A percentile compares a stretch with the other conserved stretches of the same genome.
Conservation (phyloP, 2,113 vertebrate genomes). For the Pedetes capensis region DNA sequence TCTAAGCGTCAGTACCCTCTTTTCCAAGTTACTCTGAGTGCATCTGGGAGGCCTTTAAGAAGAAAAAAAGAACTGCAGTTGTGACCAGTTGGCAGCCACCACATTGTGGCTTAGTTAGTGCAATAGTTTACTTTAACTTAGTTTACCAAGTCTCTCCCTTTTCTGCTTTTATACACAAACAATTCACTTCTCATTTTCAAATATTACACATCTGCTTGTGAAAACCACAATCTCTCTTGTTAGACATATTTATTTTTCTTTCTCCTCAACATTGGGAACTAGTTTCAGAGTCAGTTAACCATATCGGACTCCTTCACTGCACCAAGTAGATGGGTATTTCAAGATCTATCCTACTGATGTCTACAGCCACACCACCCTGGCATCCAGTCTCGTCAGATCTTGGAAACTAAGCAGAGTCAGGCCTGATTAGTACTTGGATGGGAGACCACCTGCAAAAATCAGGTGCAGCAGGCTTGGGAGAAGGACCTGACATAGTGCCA, state of each 20-base stretch:
- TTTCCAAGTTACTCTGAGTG: neutral
- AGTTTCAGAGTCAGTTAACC: slow-evolving; percentile 12
- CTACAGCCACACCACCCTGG: no score
- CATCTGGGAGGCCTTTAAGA: slow-evolving; percentile 7
- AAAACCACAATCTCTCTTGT: slow-evolving; percentile 46
- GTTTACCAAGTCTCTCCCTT: slow-evolving; percentile 38
- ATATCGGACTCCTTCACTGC: neutral
- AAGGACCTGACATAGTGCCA: no score
- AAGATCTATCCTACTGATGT: neutral
- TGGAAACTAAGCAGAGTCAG: no score
- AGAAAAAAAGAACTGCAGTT: neutral
- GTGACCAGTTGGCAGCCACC: slow-evolving; percentile 43
- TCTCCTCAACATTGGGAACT: neutral
- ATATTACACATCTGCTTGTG: slow-evolving; percentile 61
- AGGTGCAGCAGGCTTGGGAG: no score
- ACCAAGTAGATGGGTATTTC: neutral
- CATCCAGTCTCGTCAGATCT: no score
- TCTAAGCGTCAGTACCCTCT: neutral
- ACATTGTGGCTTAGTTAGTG: slow-evolving; percentile 39
- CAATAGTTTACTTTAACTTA: slow-evolving; percentile 71
- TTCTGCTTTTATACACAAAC: slow-evolving; percentile 61
- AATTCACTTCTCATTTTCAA: slow-evolving; percentile 65
- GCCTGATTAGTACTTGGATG: no score
- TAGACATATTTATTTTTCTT: slow-evolving; percentile 61
- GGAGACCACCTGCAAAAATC: no score